Evolutionary conservation across 2,113 vertebrate genomes (phyloP).

Genomic region (Gavialis gangeticus): DNA sequence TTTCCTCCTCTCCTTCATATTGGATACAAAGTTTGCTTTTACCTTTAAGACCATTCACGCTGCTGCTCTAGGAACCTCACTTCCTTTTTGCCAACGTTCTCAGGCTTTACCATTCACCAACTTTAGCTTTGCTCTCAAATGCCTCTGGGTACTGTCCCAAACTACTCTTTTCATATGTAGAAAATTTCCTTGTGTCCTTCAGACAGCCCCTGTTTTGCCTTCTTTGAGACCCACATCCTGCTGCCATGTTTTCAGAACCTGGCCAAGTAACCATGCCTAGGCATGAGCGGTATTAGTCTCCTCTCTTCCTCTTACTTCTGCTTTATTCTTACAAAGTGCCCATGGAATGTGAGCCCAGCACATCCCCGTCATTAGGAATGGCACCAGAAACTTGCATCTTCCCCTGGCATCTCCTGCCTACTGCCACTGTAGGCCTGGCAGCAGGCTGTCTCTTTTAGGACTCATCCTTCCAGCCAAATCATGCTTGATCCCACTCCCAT

Average conservation of each 20-base stretch:
- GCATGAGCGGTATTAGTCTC: background rate
- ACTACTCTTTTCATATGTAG: background rate
- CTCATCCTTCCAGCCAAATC: too few relatives aligned
- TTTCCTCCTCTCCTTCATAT: too few relatives aligned
- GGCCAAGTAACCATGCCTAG: background rate
- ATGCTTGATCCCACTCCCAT: too few relatives aligned
- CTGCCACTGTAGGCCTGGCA: background rate
- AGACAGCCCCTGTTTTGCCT: background rate
- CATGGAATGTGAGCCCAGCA: background rate
- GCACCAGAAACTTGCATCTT: background rate
- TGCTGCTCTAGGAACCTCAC: background rate
- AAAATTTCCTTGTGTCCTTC: background rate
- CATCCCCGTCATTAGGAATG: accelerated
- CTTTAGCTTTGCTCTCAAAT: background rate
- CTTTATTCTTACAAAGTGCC: background rate
- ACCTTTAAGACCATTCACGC: background rate
- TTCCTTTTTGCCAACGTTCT: slow-evolving; percentile 4
- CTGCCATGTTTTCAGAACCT: slow-evolving; percentile 19
- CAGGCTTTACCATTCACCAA: background rate
- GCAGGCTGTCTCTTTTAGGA: background rate
- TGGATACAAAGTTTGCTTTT: background rate
- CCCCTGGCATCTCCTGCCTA: background rate
- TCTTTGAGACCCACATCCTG: background rate
- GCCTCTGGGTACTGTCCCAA: background rate
- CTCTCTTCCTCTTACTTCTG: background rate